These are phyloP conservation scores for Manduca sexta DNA, from an alignment of 1,140 invertebrate species.

Conservation along the genomic window DNA sequence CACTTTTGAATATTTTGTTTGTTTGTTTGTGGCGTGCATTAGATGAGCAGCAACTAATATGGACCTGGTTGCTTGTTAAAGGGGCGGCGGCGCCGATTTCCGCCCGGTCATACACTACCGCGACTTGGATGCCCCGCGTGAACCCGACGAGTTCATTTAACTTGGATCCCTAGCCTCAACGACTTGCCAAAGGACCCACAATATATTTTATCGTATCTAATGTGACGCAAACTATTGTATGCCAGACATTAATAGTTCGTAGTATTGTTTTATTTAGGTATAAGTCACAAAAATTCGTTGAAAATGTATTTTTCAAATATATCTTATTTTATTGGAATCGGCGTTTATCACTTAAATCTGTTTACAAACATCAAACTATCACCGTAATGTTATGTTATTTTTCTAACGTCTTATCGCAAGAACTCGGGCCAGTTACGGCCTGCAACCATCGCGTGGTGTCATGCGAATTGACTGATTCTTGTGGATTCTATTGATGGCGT, in stretches of 20 bases:
- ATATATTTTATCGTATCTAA: background rate
- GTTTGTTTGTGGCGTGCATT: slow-evolving; percentile 14
- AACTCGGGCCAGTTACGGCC: too few relatives aligned
- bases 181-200: slow-evolving; percentile 24
- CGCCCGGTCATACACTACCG: slow-evolving; percentile 92
- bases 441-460: too few relatives aligned
- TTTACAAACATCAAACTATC: background rate
- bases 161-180: slow-evolving; percentile 9
- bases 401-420: too few relatives aligned
- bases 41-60: slow-evolving; percentile 20
- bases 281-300: background rate
- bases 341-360: background rate
- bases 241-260: background rate
- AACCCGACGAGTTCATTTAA: slow-evolving; percentile 88
- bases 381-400: too few relatives aligned
- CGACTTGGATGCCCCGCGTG: slow-evolving; percentile 92
- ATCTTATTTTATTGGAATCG: background rate
- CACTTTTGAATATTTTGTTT: background rate
- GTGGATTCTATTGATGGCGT: too few relatives aligned
- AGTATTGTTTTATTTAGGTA: slow-evolving; percentile 1
- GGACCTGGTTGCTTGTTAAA: slow-evolving; percentile 70
- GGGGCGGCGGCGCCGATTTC: slow-evolving; percentile 83
- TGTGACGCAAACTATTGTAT: background rate
- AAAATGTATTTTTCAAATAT: slow-evolving; percentile 3
- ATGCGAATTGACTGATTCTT: too few relatives aligned